phyloP scores from a whole-genome alignment of 2,888 invertebrate species.

The Drosophila eohydei region DNA sequence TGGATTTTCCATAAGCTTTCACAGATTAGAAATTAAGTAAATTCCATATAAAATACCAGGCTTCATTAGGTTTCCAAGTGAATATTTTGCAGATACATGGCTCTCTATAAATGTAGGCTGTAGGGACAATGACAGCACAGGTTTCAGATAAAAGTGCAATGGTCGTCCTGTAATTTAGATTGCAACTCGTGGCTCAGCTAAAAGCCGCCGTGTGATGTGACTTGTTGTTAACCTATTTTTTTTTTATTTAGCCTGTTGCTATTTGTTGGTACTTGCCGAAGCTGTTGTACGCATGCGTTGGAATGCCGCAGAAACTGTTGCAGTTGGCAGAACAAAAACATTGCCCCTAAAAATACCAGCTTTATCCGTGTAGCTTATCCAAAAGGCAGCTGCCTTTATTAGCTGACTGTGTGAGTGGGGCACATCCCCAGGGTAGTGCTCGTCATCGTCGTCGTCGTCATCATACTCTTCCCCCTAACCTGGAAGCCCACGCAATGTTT shows the following conservation, averaged over 20 bases:
- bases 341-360: slow-evolving; percentile 66
- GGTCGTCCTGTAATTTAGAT: slow-evolving; percentile 62
- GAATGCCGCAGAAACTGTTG: slow-evolving; percentile 69
- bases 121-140: slow-evolving; percentile 61
- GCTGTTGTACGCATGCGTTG: slow-evolving; percentile 67
- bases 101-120: slow-evolving; percentile 42
- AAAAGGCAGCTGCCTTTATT: slow-evolving; percentile 55
- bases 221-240: slow-evolving; percentile 6
- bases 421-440: slow-evolving; percentile 61
- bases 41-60: neutral
- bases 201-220: slow-evolving; percentile 30
- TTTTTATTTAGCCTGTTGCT: slow-evolving; percentile 71
- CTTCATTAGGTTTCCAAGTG: neutral
- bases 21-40: neutral
- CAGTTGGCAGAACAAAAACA: slow-evolving; percentile 64
- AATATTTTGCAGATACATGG: slow-evolving; percentile 6
- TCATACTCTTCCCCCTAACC: slow-evolving; percentile 27
- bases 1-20: no score
- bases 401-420: slow-evolving; percentile 54
- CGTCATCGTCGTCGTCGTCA: slow-evolving; percentile 25
- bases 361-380: slow-evolving; percentile 73
- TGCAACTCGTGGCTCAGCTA: slow-evolving; percentile 27
- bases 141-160: slow-evolving; percentile 63
- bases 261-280: slow-evolving; percentile 46
- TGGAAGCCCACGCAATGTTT: slow-evolving; percentile 61